phyloP scores from a whole-genome alignment of 2,113 vertebrate genomes.

The Lampris incognitus region DNA sequence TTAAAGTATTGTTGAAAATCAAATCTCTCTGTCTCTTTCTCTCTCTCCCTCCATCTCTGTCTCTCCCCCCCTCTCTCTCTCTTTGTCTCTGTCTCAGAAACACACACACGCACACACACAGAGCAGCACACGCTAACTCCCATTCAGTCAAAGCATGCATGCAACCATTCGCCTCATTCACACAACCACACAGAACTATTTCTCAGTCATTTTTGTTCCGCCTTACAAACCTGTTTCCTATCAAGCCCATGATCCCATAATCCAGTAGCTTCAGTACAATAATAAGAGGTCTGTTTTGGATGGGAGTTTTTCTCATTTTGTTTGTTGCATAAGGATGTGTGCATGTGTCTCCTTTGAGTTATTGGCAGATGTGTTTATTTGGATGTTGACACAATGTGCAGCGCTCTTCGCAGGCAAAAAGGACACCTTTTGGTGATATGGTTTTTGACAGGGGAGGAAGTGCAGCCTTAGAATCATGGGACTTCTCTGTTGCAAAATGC shows the following conservation, averaged over 20 bases:
- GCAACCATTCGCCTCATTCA: slow-evolving; percentile 32
- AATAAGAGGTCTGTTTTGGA: slow-evolving; percentile 46
- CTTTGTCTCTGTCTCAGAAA: no score
- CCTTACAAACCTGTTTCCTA: slow-evolving; percentile 53
- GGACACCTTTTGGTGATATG: slow-evolving; percentile 62
- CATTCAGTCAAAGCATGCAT: neutral
- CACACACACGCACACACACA: neutral
- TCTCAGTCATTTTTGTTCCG: slow-evolving; percentile 13
- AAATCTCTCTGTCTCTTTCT: neutral
- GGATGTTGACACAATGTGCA: slow-evolving; percentile 67
- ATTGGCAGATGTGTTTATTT: slow-evolving; percentile 78
- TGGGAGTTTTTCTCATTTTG: slow-evolving; percentile 2
- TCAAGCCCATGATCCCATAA: slow-evolving; percentile 38
- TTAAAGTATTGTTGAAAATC: no score
- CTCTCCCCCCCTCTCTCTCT: neutral
- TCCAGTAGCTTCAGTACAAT: slow-evolving; percentile 42
- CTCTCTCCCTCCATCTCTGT: neutral
- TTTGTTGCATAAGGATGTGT: slow-evolving; percentile 39
- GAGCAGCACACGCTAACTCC: neutral
- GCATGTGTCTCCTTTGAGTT: slow-evolving; percentile 34
- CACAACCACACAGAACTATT: neutral
- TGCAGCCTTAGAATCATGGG: slow-evolving; percentile 59
- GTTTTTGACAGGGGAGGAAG: slow-evolving; percentile 59
- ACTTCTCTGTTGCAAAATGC: slow-evolving; percentile 55
- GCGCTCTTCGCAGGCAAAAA: slow-evolving; percentile 59